phyloP scores from a whole-genome alignment of 2,113 vertebrate genomes.

The Saguinus imperator region DNA sequence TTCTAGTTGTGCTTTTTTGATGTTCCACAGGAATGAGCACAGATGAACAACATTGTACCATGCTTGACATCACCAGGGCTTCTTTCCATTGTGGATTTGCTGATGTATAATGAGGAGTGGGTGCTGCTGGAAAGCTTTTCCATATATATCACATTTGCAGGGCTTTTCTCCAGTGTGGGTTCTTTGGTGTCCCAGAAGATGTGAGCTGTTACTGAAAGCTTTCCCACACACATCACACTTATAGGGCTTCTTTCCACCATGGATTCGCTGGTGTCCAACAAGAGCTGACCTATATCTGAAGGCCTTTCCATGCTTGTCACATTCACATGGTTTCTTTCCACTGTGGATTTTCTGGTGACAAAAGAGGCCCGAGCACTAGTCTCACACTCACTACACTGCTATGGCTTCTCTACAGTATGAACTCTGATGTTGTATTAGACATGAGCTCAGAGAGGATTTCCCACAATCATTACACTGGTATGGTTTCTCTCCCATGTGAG shows the following conservation, averaged over 20 bases:
- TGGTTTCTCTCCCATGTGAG: conserved; percentile 85
- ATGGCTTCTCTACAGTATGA: conserved; percentile 56
- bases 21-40: neutral
- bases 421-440: conserved; percentile 51
- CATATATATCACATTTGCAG: conserved; percentile 41
- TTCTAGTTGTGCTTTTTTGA: conserved; percentile 10
- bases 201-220: neutral
- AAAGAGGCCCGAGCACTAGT: conserved; percentile 38
- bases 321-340: conserved; percentile 50
- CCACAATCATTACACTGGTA: conserved; percentile 80
- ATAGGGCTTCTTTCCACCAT: neutral
- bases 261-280: neutral
- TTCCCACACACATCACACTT: neutral
- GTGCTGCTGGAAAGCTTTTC: conserved; percentile 50
- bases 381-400: conserved; percentile 6
- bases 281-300: conserved; percentile 52
- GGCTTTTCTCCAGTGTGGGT: conserved; percentile 54
- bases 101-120: conserved; percentile 53
- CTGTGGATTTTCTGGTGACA: conserved; percentile 53
- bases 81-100: conserved; percentile 32
- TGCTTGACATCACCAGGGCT: neutral
- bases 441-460: conserved; percentile 47
- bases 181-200: neutral
- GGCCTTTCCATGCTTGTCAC: conserved; percentile 51
- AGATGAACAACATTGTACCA: neutral